These are phyloP conservation scores for Pedicia rivosa DNA, from an alignment of 2,888 invertebrate species.

Conservation along the genomic window DNA sequence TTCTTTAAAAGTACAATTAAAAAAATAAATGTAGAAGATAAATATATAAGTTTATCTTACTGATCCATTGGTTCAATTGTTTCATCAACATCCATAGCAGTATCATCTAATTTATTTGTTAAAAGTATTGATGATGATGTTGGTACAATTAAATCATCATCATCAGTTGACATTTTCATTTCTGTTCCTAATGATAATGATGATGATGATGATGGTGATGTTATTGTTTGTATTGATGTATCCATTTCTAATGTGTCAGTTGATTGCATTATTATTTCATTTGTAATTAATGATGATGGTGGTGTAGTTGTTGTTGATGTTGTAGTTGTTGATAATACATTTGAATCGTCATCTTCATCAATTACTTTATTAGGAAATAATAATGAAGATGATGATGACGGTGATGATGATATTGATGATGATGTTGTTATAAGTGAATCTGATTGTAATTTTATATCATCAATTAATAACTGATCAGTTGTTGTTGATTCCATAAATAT, in stretches of 20 bases:
- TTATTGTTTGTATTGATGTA: constrained; percentile 1
- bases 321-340: not conserved
- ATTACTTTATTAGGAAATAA: not conserved
- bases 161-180: not conserved
- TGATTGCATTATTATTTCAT: constrained; percentile 11
- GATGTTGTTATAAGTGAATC: too few species aligned
- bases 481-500: constrained; percentile 9
- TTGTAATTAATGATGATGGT: constrained; percentile 1
- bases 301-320: not conserved
- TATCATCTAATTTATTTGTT: constrained; percentile 21
- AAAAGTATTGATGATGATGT: constrained; percentile 1
- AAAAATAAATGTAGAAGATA: too few species aligned
- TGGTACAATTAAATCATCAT: constrained; percentile 10
- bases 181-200: constrained; percentile 16
- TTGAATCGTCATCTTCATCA: not conserved
- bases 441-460: too few species aligned
- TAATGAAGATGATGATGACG: not conserved
- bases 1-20: too few species aligned
- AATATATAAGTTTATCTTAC: too few species aligned
- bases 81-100: constrained; percentile 30
- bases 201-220: constrained; percentile 13
- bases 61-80: constrained; percentile 30
- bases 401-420: too few species aligned
- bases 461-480: constrained; percentile 14
- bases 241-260: constrained; percentile 5